These are phyloP conservation scores for Pogoniulus pusillus DNA, from an alignment of 2,797 vertebrate species.

Conservation along the genomic window DNA sequence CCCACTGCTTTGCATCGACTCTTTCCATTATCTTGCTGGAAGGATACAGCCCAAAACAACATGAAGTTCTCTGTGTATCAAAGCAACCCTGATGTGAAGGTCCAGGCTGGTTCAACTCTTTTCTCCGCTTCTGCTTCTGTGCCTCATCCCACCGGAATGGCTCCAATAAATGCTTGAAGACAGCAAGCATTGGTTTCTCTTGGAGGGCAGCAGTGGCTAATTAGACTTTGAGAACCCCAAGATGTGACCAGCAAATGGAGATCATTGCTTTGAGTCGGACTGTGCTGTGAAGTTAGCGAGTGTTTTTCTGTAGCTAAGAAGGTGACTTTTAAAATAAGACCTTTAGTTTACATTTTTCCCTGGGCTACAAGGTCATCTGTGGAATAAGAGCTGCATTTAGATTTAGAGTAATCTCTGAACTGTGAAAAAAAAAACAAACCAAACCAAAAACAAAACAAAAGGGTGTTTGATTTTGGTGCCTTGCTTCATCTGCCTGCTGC, in stretches of 20 bases:
- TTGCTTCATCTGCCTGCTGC: conserved; percentile 13
- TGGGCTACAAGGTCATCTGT: conserved; percentile 1
- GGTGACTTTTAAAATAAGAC: not conserved
- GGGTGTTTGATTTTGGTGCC: conserved; percentile 23
- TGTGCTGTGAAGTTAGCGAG: not conserved
- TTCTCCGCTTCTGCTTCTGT: not conserved
- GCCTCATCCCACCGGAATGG: not conserved
- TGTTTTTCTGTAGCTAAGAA: not conserved
- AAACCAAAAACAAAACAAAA: not conserved
- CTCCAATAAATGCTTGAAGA: not conserved
- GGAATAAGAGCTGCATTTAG: conserved; percentile 30
- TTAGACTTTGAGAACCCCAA: not conserved
- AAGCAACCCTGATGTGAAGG: not conserved
- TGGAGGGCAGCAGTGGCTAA: not conserved
- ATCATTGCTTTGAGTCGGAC: not conserved
- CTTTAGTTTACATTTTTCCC: conserved; percentile 29
- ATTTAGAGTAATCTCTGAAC: not conserved
- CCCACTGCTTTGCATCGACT: not conserved
- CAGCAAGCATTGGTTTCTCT: not conserved
- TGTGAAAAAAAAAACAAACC: not conserved
- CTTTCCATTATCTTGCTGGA: not conserved
- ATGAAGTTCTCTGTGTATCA: not conserved
- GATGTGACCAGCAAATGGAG: not conserved
- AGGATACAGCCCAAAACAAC: not conserved
- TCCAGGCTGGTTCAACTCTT: not conserved